Percentiles rank a stretch among this genome's conserved stretches.
Evolutionary conservation across 1,140 invertebrate species (phyloP).

Genomic region (Xylocopa sonorina): DNA sequence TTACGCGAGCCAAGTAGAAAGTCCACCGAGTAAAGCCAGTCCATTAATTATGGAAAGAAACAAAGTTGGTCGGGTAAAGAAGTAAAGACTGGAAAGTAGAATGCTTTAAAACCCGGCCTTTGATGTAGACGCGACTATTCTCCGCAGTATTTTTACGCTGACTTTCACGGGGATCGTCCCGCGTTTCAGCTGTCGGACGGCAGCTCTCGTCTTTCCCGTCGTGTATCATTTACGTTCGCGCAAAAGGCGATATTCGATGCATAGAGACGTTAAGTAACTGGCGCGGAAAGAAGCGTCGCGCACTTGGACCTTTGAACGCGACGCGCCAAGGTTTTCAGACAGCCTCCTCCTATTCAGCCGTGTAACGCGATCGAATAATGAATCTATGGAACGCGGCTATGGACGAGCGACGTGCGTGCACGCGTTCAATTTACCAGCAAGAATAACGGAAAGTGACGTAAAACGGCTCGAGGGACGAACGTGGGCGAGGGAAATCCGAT

Average conservation of each 20-base stretch:
- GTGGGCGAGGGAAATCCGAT: not conserved
- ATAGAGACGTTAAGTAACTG: not conserved
- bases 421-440: slow-evolving; percentile 12
- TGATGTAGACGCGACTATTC: not conserved
- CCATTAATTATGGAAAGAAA: slow-evolving; percentile 6
- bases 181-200: not conserved
- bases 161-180: not conserved
- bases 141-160: not conserved
- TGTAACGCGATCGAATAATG: slow-evolving; percentile 41
- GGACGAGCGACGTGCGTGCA: not conserved
- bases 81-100: not conserved
- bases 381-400: not conserved
- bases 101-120: not conserved
- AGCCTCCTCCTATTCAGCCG: not conserved
- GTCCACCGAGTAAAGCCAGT: not conserved
- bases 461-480: not conserved
- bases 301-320: too few species aligned
- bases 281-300: not conserved
- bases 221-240: not conserved
- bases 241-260: not conserved
- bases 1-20: slow-evolving; percentile 2
- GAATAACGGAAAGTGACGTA: not conserved
- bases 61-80: slow-evolving; percentile 3
- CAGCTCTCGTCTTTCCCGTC: not conserved
- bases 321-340: not conserved